phyloP scores from a whole-genome alignment of 1,140 invertebrate species.

The Phenacoccus solenopsis region DNA sequence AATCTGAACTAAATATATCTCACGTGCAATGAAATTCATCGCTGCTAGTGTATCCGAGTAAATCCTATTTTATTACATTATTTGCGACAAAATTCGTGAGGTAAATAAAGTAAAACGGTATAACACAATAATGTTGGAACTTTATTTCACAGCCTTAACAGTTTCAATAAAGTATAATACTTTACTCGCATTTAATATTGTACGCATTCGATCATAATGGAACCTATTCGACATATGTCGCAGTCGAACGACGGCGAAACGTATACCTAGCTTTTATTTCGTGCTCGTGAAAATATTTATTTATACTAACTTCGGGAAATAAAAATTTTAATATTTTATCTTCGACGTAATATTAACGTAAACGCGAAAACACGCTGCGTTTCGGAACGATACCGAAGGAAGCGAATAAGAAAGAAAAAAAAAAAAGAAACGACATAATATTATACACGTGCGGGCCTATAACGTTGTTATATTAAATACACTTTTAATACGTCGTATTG shows the following conservation, averaged over 20 bases:
- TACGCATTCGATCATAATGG: not conserved
- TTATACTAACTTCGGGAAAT: not conserved
- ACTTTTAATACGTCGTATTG: not conserved
- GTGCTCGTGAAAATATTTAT: not conserved
- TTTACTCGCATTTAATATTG: not conserved
- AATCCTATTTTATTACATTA: too few species aligned
- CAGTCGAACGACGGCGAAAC: not conserved
- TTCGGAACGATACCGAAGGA: too few species aligned
- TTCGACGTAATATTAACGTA: not conserved
- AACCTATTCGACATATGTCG: not conserved
- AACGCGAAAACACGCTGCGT: not conserved
- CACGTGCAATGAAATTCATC: too few species aligned
- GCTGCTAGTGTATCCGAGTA: too few species aligned
- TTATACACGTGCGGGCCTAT: not conserved
- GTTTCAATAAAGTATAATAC: constrained; percentile 3
- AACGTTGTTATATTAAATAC: not conserved
- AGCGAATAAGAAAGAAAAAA: not conserved
- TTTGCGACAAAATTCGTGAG: too few species aligned
- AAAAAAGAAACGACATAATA: too few species aligned
- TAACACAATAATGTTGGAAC: not conserved
- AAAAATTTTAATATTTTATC: constrained; percentile 4
- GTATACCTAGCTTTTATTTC: not conserved
- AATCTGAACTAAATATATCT: too few species aligned
- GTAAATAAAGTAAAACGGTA: not conserved
- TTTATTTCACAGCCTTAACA: not conserved